Base-by-base conservation (phyloP, 2,113 vertebrate genomes). In the Machaerirhynchus nigripectus region DNA sequence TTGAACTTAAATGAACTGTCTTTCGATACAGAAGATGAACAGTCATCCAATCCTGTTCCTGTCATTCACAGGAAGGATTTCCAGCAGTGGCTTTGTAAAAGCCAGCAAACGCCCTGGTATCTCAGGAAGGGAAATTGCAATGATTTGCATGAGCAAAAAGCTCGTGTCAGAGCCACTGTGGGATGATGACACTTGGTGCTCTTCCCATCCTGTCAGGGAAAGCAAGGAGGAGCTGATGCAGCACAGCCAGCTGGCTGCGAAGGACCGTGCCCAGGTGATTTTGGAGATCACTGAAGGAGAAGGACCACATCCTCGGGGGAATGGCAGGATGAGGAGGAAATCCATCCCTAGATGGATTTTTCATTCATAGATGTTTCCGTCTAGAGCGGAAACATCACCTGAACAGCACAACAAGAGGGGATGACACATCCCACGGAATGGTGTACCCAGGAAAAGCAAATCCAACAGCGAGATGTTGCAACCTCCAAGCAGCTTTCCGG, bases 391-490 rank as follows among this genome's bases (percentile, higher is more conserved):
- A 87, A 19, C 47, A 65, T 15, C 60, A 50, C 0, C 7, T 11
- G 16, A 80, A 86, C 13, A 30, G 14, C 0, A 1, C 31, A 46
- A 52, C 7, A 56, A 76, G 40, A 3, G 3, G 11, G 27, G 44
- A 65, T 33, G 31, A 13, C 59, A 18, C 3, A 2, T 73, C 35
- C 35, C 46, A 40, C 0, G 4, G 59, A 78, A 49, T 0, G 1
- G 49, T 16, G 10, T 6, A 31, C 5, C 26, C 18, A n/a, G 27
- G 11, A 33, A 61, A 67, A 75, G 5, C 24, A 88, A 80, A 83
- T 37, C 27, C 46, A 65, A 15, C 9, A 31, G 50, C 0, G 0
- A 19, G 55, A 65, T 1, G 1, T 0, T 15, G 7, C 37, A 77
- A 65, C 21, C 49, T 28, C 68, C 49, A 69, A 91, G 59, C 15